A percentile compares a stretch with the other conserved stretches of the same genome.
Evolutionary conservation across 2,113 vertebrate genomes (phyloP).

Genomic region (rabbit (Oryctolagus cuniculus)): mOryCun1.1 NC_091439.1:42021501-42022000

Average conservation of each 20-base stretch:
- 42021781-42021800: not conserved
- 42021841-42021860: too few species aligned
- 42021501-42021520: not conserved
- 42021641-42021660: conserved; percentile 5
- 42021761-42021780: not conserved
- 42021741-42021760: not conserved
- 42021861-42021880: too few species aligned
- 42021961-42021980: too few species aligned
- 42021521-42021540: not conserved
- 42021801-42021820: not conserved
- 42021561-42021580: not conserved
- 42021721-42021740: not conserved
- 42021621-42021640: not conserved
- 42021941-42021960: too few species aligned
- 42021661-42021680: not conserved
- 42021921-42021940: too few species aligned
- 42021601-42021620: not conserved
- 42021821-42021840: not conserved
- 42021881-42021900: too few species aligned
- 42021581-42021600: not conserved
- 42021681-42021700: not conserved
- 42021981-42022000: too few species aligned
- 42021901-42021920: too few species aligned
- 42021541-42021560: not conserved
- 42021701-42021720: not conserved